A percentile compares a stretch with the other conserved stretches of the same genome.
These are phyloP conservation scores for Lutraria rhynchaena DNA, from an alignment of 1,140 invertebrate genomes.

Conservation along the genomic window DNA sequence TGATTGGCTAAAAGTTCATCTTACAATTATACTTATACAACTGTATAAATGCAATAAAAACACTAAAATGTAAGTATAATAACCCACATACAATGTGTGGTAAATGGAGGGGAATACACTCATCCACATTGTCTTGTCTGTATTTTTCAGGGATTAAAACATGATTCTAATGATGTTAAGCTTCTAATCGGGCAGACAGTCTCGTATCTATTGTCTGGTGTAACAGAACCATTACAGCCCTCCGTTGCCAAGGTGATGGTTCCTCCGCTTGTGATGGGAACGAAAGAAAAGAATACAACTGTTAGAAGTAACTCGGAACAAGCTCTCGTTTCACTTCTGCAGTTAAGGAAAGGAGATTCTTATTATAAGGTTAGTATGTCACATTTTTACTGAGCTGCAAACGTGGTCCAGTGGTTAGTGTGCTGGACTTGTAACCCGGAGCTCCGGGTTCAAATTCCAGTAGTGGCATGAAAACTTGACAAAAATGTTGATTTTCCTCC, in stretches of 20 bases:
- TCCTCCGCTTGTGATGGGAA: constrained; percentile 97
- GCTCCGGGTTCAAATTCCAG: too few relatives aligned
- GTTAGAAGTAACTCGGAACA: constrained; percentile 97
- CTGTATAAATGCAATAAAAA: too few relatives aligned
- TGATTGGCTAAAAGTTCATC: too few relatives aligned
- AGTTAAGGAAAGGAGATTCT: constrained; percentile 89
- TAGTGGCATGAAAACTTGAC: too few relatives aligned
- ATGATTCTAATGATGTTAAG: constrained; percentile 96
- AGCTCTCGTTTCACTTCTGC: constrained; percentile 92
- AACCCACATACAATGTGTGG: too few relatives aligned
- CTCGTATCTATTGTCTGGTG: constrained; percentile 83
- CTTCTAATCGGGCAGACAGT: constrained; percentile 93
- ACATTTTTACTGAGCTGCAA: too few relatives aligned
- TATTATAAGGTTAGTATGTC: constrained; percentile 87
- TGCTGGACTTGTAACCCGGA: too few relatives aligned
- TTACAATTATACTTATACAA: too few relatives aligned
- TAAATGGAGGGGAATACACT: too few relatives aligned
- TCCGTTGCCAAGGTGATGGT: constrained; percentile 90
- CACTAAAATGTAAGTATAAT: too few relatives aligned
- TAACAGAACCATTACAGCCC: constrained; percentile 73
- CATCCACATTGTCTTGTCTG: constrained; percentile 60
- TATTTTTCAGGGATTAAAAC: constrained; percentile 92
- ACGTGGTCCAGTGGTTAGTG: too few relatives aligned
- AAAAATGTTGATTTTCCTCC: too few relatives aligned
- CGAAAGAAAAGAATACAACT: constrained; percentile 98